Evolutionary conservation across 2,888 invertebrate species (phyloP), one percentile per base, ranked within the genome.

Genomic region (Ferrisia virgata): DNA sequence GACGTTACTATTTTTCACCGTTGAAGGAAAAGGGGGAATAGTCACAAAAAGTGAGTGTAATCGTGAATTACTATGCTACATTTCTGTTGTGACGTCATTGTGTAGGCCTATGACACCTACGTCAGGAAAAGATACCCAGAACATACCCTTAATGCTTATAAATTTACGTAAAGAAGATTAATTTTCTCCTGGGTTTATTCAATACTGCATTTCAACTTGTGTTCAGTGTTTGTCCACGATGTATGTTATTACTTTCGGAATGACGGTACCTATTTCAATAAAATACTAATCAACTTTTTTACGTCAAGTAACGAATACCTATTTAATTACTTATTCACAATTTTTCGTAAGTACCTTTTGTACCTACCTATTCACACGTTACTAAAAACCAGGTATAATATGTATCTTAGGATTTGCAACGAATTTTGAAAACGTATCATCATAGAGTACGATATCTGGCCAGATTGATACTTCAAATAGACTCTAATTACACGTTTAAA

Each of bases 361-460:
- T 22, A 43, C 28, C 33, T 76, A 36, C n/a, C n/a, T 80, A n/a
- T 33, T 53, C 36, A 8, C 64, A 25, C 43, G 22, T 43, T 79
- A 79, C 31, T 79, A 47, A 79, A 43, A 31, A 33, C 18, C 22
- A 81, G 47, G 33, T 33, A 25, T 69, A n/a, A n/a, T n/a, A 40
- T 53, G 39, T 79, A 84, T 79, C 22, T 28, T 79, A 84, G 84
- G 84, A 84, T 11, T 79, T 84, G 80, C 79, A 79, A 79, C 79
- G 43, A 22, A 39, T 79, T 80, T 33, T 84, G 79, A 79, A 69
- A 84, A 84, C 33, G 11, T 58, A n/a, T 84, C 84, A 69, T 13
- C 84, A 69, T 25, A 84, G 79, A 84, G 40, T 84, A 28, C 84
- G 79, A 31, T 84, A 69, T 40, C 69, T 84, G 15, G 64, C 80